Conservation (phyloP, 64 coral and sea anemone genomes). For the Dendronephthya gigantea region DNA sequence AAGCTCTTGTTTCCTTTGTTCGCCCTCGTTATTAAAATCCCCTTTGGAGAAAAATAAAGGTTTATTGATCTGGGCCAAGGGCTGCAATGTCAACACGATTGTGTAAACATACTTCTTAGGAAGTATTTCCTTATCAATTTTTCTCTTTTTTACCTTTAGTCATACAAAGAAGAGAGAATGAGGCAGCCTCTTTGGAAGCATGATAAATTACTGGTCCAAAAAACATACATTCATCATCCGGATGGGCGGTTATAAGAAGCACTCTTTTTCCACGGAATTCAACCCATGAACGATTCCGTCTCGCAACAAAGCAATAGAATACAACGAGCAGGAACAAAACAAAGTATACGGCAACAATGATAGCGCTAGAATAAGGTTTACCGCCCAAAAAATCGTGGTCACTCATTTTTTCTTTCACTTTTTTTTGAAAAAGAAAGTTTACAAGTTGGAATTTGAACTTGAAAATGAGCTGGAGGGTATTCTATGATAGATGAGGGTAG, state of each 20-base stretch:
- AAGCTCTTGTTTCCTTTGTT: conserved; percentile 62
- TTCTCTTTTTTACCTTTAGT: conserved; percentile 45
- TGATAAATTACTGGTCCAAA: conserved; percentile 69
- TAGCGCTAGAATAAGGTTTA: neutral
- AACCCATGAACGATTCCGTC: neutral
- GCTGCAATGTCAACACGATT: too few species aligned
- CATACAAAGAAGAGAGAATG: conserved; percentile 60
- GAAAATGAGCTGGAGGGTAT: too few species aligned
- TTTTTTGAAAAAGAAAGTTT: neutral
- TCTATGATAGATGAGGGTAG: too few species aligned
- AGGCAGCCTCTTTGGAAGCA: conserved; percentile 26
- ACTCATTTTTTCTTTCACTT: neutral
- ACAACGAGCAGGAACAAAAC: neutral
- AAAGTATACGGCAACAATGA: neutral
- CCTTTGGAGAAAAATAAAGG: conserved; percentile 28
- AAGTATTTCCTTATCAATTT: neutral
- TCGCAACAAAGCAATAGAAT: neutral
- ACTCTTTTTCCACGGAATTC: conserved; percentile 38
- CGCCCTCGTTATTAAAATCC: conserved; percentile 61
- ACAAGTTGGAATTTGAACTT: neutral
- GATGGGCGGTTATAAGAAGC: conserved; percentile 72
- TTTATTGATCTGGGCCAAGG: too few species aligned
- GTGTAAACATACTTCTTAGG: neutral
- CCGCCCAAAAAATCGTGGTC: neutral
- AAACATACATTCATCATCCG: conserved; percentile 99